A percentile compares a stretch with the other conserved stretches of the same genome.
These are phyloP conservation scores for Aproaerema taeniolella DNA, from an alignment of 2,888 invertebrate genomes.

Conservation along the genomic window DNA sequence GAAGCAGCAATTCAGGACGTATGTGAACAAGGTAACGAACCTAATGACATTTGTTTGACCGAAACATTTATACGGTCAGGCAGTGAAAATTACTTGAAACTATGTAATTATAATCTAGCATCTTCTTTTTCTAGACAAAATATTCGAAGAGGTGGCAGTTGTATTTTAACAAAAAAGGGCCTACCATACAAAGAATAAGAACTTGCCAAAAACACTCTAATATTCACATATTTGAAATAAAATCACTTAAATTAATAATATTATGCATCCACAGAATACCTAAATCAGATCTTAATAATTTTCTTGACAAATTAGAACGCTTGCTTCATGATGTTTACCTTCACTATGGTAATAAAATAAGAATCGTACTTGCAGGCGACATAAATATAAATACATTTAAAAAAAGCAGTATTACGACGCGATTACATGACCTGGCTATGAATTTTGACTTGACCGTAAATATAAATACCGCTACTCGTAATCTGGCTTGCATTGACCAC, in stretches of 20 bases:
- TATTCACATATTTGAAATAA: not conserved
- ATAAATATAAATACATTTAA: constrained; percentile 10
- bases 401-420: not conserved
- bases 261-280: not conserved
- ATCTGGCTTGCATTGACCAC: constrained; percentile 9
- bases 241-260: not conserved
- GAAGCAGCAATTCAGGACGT: not conserved
- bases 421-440: constrained; percentile 5
- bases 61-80: not conserved
- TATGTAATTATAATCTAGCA: not conserved
- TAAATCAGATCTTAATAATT: not conserved
- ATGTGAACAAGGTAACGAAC: not conserved
- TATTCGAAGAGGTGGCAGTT: not conserved
- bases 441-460: constrained; percentile 9
- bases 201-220: not conserved
- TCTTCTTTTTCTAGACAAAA: not conserved
- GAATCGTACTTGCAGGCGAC: constrained; percentile 8
- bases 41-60: not conserved
- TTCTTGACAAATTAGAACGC: not conserved
- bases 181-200: not conserved
- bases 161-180: not conserved
- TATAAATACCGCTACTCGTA: constrained; percentile 11
- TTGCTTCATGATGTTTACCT: not conserved
- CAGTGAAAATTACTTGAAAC: not conserved
- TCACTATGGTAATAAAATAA: not conserved